Conservation (phyloP, 2,797 vertebrate genomes). For the Oreochromis mossambicus region DNA sequence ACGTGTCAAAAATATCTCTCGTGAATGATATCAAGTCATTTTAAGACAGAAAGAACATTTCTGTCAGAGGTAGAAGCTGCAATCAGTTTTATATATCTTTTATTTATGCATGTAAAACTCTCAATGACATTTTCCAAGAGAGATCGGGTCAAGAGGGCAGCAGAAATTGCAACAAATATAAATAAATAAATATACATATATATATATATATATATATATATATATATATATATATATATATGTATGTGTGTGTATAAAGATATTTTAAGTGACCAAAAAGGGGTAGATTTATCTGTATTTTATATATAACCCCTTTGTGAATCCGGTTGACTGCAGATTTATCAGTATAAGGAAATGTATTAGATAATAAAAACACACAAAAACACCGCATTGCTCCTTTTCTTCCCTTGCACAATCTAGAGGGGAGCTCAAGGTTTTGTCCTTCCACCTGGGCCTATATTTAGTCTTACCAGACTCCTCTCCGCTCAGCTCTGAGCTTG, state of each 20-base stretch:
- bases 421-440: slow-evolving; percentile 30
- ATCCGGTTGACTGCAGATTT: not conserved
- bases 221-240: too few relatives aligned
- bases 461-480: slow-evolving; percentile 29
- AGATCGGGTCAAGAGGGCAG: not conserved
- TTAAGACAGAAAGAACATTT: not conserved
- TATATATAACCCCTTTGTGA: not conserved
- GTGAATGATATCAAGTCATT: not conserved
- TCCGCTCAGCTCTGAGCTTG: slow-evolving; percentile 4
- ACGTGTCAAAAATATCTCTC: not conserved
- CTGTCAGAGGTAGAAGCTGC: not conserved
- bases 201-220: too few relatives aligned
- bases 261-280: not conserved
- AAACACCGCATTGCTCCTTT: not conserved
- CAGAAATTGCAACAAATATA: not conserved
- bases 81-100: not conserved
- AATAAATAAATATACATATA: too few relatives aligned
- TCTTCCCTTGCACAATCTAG: not conserved
- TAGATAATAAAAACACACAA: not conserved
- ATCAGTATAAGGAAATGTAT: not conserved
- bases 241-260: too few relatives aligned
- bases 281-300: not conserved
- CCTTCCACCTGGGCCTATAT: slow-evolving; percentile 49
- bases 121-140: not conserved
- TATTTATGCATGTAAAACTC: not conserved